phyloP scores from a whole-genome alignment of 1,140 invertebrate species.

The Belonocnema kinseyi region DNA sequence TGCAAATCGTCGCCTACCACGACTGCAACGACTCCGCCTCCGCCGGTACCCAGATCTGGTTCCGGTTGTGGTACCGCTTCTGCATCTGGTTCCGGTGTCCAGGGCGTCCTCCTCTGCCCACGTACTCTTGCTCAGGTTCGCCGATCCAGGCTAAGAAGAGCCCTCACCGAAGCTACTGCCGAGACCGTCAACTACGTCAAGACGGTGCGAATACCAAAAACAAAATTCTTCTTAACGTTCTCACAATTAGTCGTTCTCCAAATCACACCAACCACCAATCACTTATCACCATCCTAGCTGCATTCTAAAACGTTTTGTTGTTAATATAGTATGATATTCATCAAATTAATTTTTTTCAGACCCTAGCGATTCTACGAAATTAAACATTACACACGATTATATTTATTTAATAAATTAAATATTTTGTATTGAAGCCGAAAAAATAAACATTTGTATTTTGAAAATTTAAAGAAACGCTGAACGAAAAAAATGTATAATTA shows the following conservation, averaged over 20 bases:
- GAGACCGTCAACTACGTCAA: constrained; percentile 91
- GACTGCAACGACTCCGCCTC: constrained; percentile 67
- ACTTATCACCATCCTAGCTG: not conserved
- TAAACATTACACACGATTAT: no score
- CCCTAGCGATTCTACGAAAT: no score
- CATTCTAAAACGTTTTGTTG: constrained; percentile 9
- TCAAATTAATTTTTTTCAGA: not conserved
- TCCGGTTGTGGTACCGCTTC: constrained; percentile 56
- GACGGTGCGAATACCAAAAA: constrained; percentile 80
- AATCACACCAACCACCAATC: constrained; percentile 15
- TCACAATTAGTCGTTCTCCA: constrained; percentile 28
- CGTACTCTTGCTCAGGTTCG: constrained; percentile 90
- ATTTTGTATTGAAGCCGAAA: no score
- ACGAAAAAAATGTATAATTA: no score
- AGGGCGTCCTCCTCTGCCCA: constrained; percentile 91
- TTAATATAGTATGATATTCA: not conserved
- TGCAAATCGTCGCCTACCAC: constrained; percentile 73
- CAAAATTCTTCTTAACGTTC: not conserved
- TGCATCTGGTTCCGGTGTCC: constrained; percentile 68
- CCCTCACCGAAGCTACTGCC: constrained; percentile 90
- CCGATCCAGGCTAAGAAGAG: constrained; percentile 86
- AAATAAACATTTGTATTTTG: no score
- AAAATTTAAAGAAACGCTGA: no score
- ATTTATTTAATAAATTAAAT: no score
- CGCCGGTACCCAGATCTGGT: constrained; percentile 59